Evolutionary conservation across 2,888 invertebrate species (phyloP), one percentile per base, ranked within the genome.

Genomic region (Furcula furcula): DNA sequence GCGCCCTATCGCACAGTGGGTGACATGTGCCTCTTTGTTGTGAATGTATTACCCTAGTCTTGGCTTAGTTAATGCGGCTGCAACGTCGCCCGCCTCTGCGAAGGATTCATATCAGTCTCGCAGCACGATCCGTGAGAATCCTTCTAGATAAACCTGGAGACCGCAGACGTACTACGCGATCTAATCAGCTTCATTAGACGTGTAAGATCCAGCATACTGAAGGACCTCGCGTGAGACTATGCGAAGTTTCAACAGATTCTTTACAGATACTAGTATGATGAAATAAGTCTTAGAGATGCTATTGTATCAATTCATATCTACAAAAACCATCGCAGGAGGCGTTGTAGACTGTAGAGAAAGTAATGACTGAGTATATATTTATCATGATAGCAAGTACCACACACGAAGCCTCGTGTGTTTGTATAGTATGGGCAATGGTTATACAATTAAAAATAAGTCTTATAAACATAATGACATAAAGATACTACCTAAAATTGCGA

Each of bases 151-250:
- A 77, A 67, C 55, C 56, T 58, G 55, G 51, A 61, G 59, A 59
- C 58, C 64, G 59, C 64, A 69, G 69, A 66, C 66, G 60, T 61
- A n/a, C n/a, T n/a, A 62, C 49, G 61, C 56, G 77, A 76, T 81
- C 68, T 66, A 70, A 81, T 81, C 79, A 66, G 59, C 69, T 73
- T 80, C 78, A 81, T 85, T 82, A 81, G 66, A 60, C 61, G 47
- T 43, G 50, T 50, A 55, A 55, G 58, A 45, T 28, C 40, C 50
- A 56, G 60, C 55, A 56, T 60, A 55, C 50, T 49, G 55, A 53
- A 62, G 55, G 55, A 51, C 49, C 59, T 73, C 47, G 69, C 67
- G 67, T 70, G 64, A 65, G 54, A 56, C 39, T 36, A 42, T 52
- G 46, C 41, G 21, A 34, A 30, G 41, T 34, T 43, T 50, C 18